These are phyloP conservation scores for Catostomus latipinnis DNA, from an alignment of 2,797 vertebrate species.

Conservation along the genomic window DNA sequence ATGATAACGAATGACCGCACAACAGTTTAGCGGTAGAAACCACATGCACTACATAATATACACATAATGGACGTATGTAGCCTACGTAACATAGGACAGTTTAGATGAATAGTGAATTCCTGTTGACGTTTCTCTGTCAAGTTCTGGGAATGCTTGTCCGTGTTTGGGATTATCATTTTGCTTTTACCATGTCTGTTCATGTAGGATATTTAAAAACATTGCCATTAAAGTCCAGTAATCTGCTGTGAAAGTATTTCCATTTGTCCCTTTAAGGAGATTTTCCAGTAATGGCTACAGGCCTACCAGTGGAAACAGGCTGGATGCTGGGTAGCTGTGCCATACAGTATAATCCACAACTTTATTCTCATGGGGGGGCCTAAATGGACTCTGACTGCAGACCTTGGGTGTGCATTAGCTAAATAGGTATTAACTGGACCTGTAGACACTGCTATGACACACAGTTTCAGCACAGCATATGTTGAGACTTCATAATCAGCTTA, in stretches of 20 bases:
- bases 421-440: conserved; percentile 74
- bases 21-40: not conserved
- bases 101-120: conserved; percentile 4
- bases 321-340: conserved; percentile 53
- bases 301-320: conserved; percentile 65
- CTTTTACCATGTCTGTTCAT: conserved; percentile 61
- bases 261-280: conserved; percentile 81
- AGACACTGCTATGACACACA: conserved; percentile 66
- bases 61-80: not conserved
- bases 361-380: conserved; percentile 49
- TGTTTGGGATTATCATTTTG: conserved; percentile 77
- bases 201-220: conserved; percentile 69
- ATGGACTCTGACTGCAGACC: conserved; percentile 55
- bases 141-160: conserved; percentile 67
- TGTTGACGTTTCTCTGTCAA: conserved; percentile 58
- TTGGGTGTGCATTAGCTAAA: conserved; percentile 73
- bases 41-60: not conserved
- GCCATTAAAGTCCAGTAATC: conserved; percentile 83
- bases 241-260: conserved; percentile 75
- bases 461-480: conserved; percentile 77
- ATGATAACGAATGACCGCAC: not conserved
- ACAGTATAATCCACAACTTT: conserved; percentile 62
- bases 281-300: conserved; percentile 80
- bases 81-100: conserved; percentile 44
- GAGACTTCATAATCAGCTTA: conserved; percentile 79